These are phyloP conservation scores for fruit fly (Drosophila melanogaster) DNA, from an alignment of 1,140 invertebrate species.

Conservation along the genomic window DNA sequence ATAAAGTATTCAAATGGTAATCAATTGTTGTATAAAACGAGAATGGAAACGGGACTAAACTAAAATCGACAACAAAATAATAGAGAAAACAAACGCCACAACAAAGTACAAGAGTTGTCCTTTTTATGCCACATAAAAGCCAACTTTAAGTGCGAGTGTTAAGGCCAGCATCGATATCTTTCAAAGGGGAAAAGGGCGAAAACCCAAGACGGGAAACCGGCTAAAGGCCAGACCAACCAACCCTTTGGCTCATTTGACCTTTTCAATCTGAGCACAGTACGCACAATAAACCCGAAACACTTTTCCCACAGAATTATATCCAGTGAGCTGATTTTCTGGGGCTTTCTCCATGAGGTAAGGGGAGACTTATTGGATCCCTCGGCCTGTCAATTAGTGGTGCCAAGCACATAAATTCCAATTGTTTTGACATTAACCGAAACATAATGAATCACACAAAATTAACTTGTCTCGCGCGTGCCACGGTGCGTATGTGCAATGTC, in stretches of 20 bases:
- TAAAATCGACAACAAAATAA: constrained; percentile 35
- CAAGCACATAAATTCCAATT: constrained; percentile 53
- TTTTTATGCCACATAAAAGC: constrained; percentile 46
- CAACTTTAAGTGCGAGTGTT: constrained; percentile 39
- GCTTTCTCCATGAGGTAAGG: background rate
- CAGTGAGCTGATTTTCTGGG: constrained; percentile 37
- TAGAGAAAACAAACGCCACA: constrained; percentile 34
- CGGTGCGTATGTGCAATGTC: constrained; percentile 13
- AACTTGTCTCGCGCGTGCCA: constrained; percentile 53
- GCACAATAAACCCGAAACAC: constrained; percentile 47
- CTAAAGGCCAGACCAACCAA: constrained; percentile 25
- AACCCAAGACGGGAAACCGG: constrained; percentile 5
- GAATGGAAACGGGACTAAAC: constrained; percentile 17
- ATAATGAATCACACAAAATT: constrained; percentile 53
- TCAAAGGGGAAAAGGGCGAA: background rate
- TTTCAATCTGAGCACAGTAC: constrained; percentile 41
- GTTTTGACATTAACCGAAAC: constrained; percentile 52
- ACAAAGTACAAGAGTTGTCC: constrained; percentile 46
- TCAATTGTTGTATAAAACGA: constrained; percentile 42
- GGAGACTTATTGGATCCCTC: constrained; percentile 31
- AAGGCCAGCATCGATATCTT: constrained; percentile 24
- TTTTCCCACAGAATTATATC: constrained; percentile 24
- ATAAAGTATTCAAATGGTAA: constrained; percentile 50
- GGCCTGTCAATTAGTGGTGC: constrained; percentile 45
- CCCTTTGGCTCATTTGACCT: constrained; percentile 50